Evolutionary conservation across 1,140 invertebrate genomes (phyloP).

Genomic region (Zophobas atratus): DNA sequence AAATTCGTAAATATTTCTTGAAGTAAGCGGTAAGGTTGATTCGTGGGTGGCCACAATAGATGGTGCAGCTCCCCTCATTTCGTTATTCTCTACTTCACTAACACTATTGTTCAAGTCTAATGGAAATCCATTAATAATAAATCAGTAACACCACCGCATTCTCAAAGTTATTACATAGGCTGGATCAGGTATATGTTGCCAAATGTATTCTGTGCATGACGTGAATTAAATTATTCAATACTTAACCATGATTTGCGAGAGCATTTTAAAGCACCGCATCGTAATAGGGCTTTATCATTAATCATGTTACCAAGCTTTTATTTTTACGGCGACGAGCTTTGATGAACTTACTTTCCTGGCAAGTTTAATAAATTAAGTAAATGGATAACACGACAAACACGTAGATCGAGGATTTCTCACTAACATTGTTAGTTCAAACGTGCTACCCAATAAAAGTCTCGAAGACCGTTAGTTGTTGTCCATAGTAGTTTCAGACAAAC

Average conservation of each 20-base stretch:
- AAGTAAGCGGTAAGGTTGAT: slow-evolving; percentile 42
- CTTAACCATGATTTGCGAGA: slow-evolving; percentile 38
- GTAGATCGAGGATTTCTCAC: slow-evolving; percentile 40
- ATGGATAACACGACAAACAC: slow-evolving; percentile 35
- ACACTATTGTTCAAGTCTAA: slow-evolving; percentile 62
- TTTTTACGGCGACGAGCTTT: slow-evolving; percentile 33
- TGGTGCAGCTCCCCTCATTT: slow-evolving; percentile 47
- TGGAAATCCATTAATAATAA: slow-evolving; percentile 65
- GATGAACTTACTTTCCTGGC: slow-evolving; percentile 32
- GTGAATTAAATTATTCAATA: slow-evolving; percentile 43
- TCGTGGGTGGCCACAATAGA: slow-evolving; percentile 53
- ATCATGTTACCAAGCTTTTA: slow-evolving; percentile 38
- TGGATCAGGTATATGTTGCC: slow-evolving; percentile 44
- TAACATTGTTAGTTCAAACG: slow-evolving; percentile 26
- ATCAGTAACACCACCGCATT: slow-evolving; percentile 59
- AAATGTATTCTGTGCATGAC: slow-evolving; percentile 42
- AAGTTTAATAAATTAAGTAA: slow-evolving; percentile 40
- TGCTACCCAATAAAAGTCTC: slow-evolving; percentile 15
- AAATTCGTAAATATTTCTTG: slow-evolving; percentile 57
- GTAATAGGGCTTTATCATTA: slow-evolving; percentile 35
- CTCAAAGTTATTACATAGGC: slow-evolving; percentile 58
- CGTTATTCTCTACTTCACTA: slow-evolving; percentile 55
- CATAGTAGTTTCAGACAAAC: slow-evolving; percentile 31
- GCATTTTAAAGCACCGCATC: slow-evolving; percentile 32
- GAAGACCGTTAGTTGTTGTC: slow-evolving; percentile 11